A percentile compares a stretch with the other conserved stretches of the same genome.
Conservation (phyloP, 1,140 invertebrate species). For the Aphaenogaster floridana region DNA sequence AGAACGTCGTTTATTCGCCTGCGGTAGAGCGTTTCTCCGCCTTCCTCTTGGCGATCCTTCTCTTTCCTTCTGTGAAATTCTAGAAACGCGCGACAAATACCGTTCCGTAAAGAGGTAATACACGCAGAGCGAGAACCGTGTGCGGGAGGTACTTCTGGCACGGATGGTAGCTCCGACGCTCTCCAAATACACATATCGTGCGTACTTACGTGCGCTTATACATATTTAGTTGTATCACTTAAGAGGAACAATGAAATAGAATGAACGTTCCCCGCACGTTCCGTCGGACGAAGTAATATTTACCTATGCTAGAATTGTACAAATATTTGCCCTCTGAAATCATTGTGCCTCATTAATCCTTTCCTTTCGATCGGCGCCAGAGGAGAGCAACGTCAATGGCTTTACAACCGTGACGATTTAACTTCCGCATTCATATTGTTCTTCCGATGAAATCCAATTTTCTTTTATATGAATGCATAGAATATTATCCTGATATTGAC, state of each 20-base stretch:
- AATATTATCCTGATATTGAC: background rate
- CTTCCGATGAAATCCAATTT: background rate
- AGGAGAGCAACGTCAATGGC: too few relatives aligned
- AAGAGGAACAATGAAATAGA: conserved; percentile 56
- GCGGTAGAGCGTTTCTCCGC: background rate
- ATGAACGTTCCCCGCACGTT: conserved; percentile 21
- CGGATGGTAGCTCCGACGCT: conserved; percentile 9
- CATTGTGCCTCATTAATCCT: background rate
- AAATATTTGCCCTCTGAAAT: conserved; percentile 62
- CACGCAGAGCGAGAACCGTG: conserved; percentile 30
- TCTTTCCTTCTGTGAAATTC: conserved; percentile 26
- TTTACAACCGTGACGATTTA: background rate
- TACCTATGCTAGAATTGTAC: conserved; percentile 45
- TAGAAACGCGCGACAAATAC: conserved; percentile 45
- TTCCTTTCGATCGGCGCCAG: background rate
- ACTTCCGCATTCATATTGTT: background rate
- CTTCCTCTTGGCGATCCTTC: conserved; percentile 13
- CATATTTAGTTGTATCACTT: conserved; percentile 64
- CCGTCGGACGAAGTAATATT: conserved; percentile 55
- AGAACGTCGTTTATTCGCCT: conserved; percentile 41
- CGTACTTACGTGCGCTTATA: conserved; percentile 17
- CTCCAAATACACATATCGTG: conserved; percentile 45
- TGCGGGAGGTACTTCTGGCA: conserved; percentile 17
- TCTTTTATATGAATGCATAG: background rate
- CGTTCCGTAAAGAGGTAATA: conserved; percentile 33